Evolutionary conservation across 2,113 vertebrate species (phyloP).

Genomic region (Pipra filicauda): DNA sequence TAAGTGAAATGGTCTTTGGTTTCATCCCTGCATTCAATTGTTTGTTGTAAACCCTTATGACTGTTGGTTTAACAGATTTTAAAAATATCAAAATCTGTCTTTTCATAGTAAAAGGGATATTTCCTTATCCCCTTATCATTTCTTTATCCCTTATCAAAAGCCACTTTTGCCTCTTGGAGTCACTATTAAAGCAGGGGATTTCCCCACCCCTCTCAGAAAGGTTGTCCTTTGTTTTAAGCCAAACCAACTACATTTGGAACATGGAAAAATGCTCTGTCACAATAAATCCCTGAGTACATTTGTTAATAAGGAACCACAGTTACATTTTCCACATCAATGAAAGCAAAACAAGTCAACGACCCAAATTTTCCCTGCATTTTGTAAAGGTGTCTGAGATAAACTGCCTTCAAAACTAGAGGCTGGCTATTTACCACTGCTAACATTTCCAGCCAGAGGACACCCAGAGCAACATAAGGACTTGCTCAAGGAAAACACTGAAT

Average conservation of each 20-base stretch:
- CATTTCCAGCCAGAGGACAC: background rate
- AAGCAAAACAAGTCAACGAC: background rate
- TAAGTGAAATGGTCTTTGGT: background rate
- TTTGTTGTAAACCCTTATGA: background rate
- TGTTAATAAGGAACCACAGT: background rate
- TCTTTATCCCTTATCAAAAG: slow-evolving; percentile 14
- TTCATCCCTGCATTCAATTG: background rate
- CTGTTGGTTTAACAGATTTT: background rate
- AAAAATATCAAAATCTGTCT: background rate
- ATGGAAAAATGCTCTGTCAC: background rate
- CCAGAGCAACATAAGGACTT: background rate
- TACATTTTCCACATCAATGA: background rate
- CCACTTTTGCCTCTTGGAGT: background rate
- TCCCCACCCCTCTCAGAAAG: background rate
- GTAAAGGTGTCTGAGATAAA: background rate
- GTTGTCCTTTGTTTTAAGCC: background rate
- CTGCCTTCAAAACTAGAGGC: background rate
- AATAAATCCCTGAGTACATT: background rate
- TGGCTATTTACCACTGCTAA: background rate
- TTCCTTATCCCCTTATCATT: background rate
- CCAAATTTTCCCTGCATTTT: background rate
- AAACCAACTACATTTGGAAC: background rate
- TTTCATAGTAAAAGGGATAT: background rate
- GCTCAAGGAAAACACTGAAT: background rate
- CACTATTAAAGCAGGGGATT: background rate